Conservation (phyloP, 2,797 vertebrate species). For the Spea hammondii region DNA sequence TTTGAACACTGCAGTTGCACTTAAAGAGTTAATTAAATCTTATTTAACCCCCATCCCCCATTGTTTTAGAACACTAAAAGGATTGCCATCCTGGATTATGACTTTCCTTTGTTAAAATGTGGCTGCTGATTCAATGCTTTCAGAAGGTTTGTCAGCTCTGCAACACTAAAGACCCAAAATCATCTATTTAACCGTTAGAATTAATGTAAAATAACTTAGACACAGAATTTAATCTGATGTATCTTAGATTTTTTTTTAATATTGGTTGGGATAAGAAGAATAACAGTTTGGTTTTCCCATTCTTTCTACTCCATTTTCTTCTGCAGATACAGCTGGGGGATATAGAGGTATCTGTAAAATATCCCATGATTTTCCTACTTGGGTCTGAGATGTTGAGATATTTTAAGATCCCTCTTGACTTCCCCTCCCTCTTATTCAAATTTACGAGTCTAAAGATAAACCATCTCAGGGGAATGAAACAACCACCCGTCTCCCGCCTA, state of each 20-base stretch:
- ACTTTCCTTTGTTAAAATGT: background rate
- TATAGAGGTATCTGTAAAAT: constrained; percentile 18
- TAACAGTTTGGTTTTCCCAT: background rate
- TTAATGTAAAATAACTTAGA: background rate
- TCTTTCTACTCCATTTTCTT: background rate
- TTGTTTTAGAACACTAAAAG: constrained; percentile 7
- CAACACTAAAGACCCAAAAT: background rate
- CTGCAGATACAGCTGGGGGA: background rate
- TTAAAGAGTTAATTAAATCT: background rate
- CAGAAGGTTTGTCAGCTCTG: background rate
- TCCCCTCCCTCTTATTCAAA: constrained; percentile 46
- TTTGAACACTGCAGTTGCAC: background rate
- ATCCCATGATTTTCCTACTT: constrained; percentile 2
- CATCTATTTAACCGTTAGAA: background rate
- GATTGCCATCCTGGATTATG: background rate
- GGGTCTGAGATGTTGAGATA: constrained; percentile 42
- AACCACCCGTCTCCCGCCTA: constrained; percentile 13
- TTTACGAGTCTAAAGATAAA: constrained; percentile 59
- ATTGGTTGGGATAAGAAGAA: background rate
- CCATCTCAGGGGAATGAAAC: constrained; percentile 62
- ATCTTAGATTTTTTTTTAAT: background rate
- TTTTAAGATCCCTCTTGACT: constrained; percentile 49
- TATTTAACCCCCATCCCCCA: background rate
- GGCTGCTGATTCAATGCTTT: background rate
- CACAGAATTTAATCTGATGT: background rate